Evolutionary conservation across 2,888 invertebrate genomes (phyloP), one percentile per base, ranked within the genome.

Genomic region (Zootermopsis nevadensis): DNA sequence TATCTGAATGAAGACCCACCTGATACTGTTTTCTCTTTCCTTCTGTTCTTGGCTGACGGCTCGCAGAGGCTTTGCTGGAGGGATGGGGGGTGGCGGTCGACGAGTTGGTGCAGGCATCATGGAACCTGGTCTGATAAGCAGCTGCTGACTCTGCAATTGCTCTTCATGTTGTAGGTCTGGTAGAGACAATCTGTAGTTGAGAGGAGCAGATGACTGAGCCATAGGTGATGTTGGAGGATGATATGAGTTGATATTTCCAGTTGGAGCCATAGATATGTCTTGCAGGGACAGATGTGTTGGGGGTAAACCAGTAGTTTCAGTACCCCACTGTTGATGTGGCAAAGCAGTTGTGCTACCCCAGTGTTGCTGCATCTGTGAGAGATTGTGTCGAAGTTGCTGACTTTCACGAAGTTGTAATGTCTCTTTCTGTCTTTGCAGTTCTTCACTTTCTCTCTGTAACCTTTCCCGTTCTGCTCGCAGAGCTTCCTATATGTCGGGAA

Each of bases 391-490:
- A 77, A 88, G 89, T 81, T 88, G 88, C 84, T 89, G 88, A 86
- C 90, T 91, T 87, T 95, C 95, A 69, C 93, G 91, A 86, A 93
- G 90, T 31, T 94, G 90, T 19, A 95, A 89, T 88, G 94, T 95
- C 87, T 94, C 95, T 22, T 94, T 91, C 87, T 95, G 95, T 4
- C 95, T 91, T 85, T 95, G 93, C 22, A 95, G 87, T 88, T 95
- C 95, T 88, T 95, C 95, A 88, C 94, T 94, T 88, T 96, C 95
- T 76, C 94, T 89, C 88, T 96, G 95, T 7, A 95, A 89, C 2
- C 96, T 90, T 89, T 96, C 95, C 74, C 95, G 92, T 89, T 96
- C 95, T 85, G 95, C 95, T 86, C 95, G 93, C 53, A 79, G 31
- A 35, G 79, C 79, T n/a, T 79, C 79, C 79, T 79, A 35, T 69